A percentile compares a stretch with the other conserved stretches of the same genome.
Conservation (phyloP, 2,113 vertebrate genomes). For the Bothrops jararaca region DNA sequence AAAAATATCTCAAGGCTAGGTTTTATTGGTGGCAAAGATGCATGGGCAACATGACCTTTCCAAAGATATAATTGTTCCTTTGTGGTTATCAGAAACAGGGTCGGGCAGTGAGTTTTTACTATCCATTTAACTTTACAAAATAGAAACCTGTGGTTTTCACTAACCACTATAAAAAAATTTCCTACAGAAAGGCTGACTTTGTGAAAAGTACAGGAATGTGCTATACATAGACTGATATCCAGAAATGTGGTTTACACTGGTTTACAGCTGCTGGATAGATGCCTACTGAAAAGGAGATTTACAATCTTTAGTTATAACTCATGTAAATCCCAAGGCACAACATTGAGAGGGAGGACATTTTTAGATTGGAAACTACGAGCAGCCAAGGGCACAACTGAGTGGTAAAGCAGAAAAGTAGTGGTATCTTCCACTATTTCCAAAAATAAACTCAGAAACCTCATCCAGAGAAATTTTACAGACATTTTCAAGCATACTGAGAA, state of each 20-base stretch:
- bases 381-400: no score
- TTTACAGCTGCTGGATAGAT: background rate
- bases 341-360: background rate
- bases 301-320: background rate
- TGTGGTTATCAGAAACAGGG: background rate
- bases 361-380: background rate
- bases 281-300: background rate
- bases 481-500: background rate
- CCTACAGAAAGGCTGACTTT: no score
- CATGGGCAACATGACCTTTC: background rate
- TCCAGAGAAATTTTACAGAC: background rate
- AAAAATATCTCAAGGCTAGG: conserved; percentile 1
- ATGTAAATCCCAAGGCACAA: background rate
- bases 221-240: background rate
- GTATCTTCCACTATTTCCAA: background rate
- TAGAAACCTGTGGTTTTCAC: background rate
- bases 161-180: background rate
- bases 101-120: background rate
- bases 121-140: background rate
- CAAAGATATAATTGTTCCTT: background rate
- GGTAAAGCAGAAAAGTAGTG: background rate
- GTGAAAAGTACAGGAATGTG: background rate
- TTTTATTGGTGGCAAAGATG: background rate
- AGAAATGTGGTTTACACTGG: background rate
- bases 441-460: background rate